Evolutionary conservation across 2,113 vertebrate species (phyloP).

Genomic region (Corydoras maculifer): DNA sequence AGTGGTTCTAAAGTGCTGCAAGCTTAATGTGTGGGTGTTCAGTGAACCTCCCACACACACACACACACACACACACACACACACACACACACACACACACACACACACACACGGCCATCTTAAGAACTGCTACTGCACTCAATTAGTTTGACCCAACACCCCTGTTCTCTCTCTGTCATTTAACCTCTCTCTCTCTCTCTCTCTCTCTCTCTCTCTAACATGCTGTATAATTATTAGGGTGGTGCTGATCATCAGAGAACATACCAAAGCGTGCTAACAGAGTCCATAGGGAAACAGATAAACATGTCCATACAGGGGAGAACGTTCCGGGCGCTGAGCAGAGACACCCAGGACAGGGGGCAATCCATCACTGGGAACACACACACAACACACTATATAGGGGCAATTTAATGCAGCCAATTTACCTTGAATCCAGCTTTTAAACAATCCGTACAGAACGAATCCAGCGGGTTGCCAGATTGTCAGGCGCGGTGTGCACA

Average conservation of each 20-base stretch:
- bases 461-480: no score
- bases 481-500: no score
- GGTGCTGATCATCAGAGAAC: background rate
- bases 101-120: background rate
- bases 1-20: constrained; percentile 17
- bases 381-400: no score
- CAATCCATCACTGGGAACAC: no score
- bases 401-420: no score
- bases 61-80: background rate
- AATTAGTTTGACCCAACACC: constrained; percentile 12
- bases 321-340: no score
- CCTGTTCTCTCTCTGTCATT: no score
- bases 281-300: no score
- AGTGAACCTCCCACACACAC: background rate
- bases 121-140: constrained; percentile 11
- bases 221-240: background rate
- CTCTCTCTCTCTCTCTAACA: background rate
- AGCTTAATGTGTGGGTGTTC: constrained; percentile 23
- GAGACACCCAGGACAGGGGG: no score
- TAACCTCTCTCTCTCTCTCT: no score
- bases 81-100: background rate
- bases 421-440: no score
- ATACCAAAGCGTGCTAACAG: background rate
- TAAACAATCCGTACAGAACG: background rate
- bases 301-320: no score